These are phyloP conservation scores for Phytoseiulus persimilis DNA, from an alignment of 2,888 invertebrate species.

Conservation along the genomic window DNA sequence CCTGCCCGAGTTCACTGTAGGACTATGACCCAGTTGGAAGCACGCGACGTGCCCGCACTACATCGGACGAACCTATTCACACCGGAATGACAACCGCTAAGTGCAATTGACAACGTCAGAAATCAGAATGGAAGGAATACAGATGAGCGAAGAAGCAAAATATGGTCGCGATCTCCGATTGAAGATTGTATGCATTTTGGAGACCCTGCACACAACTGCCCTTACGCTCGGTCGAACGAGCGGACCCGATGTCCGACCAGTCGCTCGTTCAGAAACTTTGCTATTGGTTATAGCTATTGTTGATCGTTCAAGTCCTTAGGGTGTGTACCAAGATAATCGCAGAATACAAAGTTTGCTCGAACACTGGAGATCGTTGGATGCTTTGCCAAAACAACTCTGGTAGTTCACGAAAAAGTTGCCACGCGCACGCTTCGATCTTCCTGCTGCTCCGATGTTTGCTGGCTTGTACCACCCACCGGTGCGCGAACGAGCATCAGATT, in stretches of 20 bases:
- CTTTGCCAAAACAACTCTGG: background rate
- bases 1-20: background rate
- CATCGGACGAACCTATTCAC: background rate
- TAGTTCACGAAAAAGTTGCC: background rate
- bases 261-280: background rate
- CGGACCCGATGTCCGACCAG: too few relatives aligned
- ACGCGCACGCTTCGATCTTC: background rate
- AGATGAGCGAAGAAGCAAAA: too few relatives aligned
- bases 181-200: too few relatives aligned
- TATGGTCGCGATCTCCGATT: too few relatives aligned
- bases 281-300: background rate
- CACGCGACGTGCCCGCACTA: background rate
- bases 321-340: background rate
- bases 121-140: background rate
- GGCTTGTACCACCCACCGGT: background rate
- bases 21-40: background rate
- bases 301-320: background rate
- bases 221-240: too few relatives aligned
- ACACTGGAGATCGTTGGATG: background rate
- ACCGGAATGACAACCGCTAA: background rate
- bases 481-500: background rate
- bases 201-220: too few relatives aligned
- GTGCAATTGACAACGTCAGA: background rate
- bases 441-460: background rate
- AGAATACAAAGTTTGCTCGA: background rate